Evolutionary conservation across 2,888 invertebrate species (phyloP), one percentile per base, ranked within the genome.

Genomic region (Sympetrum striolatum): DNA sequence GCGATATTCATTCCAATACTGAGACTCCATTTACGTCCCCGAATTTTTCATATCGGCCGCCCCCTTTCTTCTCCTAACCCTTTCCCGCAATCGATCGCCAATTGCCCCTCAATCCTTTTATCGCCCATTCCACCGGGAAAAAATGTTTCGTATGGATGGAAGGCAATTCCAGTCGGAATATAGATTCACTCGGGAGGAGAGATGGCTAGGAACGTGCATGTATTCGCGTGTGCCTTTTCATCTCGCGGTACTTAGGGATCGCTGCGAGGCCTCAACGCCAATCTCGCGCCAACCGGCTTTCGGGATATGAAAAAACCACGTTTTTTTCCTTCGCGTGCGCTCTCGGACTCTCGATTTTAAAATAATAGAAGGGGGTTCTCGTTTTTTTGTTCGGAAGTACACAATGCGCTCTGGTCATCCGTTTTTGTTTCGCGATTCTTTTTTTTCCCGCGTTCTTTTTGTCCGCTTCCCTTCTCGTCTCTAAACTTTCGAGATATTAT

Each of bases 21-120:
- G 82, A 82, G 53, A 15, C 31, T 82, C 58, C 18, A 73, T 73
- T 53, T 58, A n/a, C 58, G 14, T 31, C 31, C 6, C 58, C 58
- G 82, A 82, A 58, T 44, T 82, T 82, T 31, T 58, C 80, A 44
- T 80, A 25, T 82, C 35, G 35, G 35, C 14, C 82, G 82, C 25
- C 81, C 44, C 48, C 12, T 31, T 25, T 31, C 53, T 53, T 53
- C 53, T 82, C 22, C 31, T 25, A 8, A 10, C 25, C 35, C 48
- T 18, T 58, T 8, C 81, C 81, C 48, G 0, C 44, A 81, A 82
- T 82, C 35, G 53, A 82, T 82, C 58, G 82, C 14, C 82, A 58
- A 82, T 82, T 82, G 58, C 82, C 82, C 53, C 82, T 82, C 58
- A 82, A 82, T 82, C 58, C 82, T 82, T 82, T 82, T 82, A 82